Conservation (phyloP, 2,113 vertebrate genomes). For the Chaetorhynchus papuensis region DNA sequence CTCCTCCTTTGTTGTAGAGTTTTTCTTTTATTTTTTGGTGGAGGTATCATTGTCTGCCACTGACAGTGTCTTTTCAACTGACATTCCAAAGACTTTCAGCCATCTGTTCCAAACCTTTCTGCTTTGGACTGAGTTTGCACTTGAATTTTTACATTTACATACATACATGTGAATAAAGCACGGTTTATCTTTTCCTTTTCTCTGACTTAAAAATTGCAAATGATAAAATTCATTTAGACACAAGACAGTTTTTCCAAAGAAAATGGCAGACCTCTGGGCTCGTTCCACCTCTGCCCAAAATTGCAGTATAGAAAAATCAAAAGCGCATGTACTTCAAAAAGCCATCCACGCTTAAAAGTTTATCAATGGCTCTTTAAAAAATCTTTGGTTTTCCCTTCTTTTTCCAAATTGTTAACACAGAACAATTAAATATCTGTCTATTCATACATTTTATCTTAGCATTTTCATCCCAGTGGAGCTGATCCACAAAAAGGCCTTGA, state of each 20-base stretch:
- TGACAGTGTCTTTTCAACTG: slow-evolving; percentile 2
- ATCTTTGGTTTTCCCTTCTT: neutral
- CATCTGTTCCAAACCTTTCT: slow-evolving; percentile 38
- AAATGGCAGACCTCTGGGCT: neutral
- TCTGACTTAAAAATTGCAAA: neutral
- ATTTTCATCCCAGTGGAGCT: neutral
- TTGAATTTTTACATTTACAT: slow-evolving; percentile 3
- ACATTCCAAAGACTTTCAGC: neutral
- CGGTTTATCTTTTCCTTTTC: neutral
- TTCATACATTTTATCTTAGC: neutral
- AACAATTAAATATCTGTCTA: neutral
- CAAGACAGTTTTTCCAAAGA: neutral
- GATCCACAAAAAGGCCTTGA: neutral
- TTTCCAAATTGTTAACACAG: neutral
- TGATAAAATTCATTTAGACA: neutral
- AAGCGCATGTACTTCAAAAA: neutral
- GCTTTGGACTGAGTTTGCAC: neutral
- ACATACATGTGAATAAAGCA: neutral
- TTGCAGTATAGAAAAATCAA: neutral
- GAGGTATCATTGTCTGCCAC: neutral
- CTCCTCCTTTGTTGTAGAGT: neutral
- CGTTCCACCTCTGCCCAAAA: neutral
- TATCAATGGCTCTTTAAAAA: neutral
- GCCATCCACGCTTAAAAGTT: neutral
- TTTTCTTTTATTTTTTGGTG: neutral